phyloP scores from a whole-genome alignment of 2,797 vertebrate genomes.

The Sciaenops ocellatus region DNA sequence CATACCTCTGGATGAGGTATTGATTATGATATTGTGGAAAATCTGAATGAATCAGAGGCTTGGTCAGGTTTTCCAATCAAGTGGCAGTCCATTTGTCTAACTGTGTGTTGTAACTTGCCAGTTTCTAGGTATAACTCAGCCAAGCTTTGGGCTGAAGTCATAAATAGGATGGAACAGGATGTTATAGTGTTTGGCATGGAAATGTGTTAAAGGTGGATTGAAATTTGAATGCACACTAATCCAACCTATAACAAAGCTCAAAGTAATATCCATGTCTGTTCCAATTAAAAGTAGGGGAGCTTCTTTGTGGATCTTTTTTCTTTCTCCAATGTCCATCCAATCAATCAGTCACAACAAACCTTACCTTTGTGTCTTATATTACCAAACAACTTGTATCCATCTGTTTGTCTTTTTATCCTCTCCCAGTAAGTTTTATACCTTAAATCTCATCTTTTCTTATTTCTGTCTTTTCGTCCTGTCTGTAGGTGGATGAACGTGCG shows the following conservation, averaged over 20 bases:
- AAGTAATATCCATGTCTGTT: background rate
- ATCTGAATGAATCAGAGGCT: slow-evolving; percentile 50
- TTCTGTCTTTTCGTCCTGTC: slow-evolving; percentile 3
- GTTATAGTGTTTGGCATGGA: slow-evolving; percentile 10
- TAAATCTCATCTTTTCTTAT: background rate
- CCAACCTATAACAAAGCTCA: slow-evolving; percentile 4
- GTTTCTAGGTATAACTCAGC: slow-evolving; percentile 30
- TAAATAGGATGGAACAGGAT: slow-evolving; percentile 36
- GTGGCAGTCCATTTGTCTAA: slow-evolving; percentile 44
- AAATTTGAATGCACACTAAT: slow-evolving; percentile 21
- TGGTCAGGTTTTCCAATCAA: slow-evolving; percentile 50
- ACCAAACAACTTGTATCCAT: background rate
- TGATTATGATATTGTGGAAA: slow-evolving; percentile 50
- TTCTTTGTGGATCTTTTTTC: background rate
- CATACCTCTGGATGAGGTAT: slow-evolving; percentile 21
- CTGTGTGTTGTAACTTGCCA: slow-evolving; percentile 40
- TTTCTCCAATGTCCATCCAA: background rate
- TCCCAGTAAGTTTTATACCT: background rate
- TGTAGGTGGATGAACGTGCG: slow-evolving; percentile 96
- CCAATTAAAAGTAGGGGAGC: background rate
- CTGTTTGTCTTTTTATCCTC: background rate
- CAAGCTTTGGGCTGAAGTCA: slow-evolving; percentile 32
- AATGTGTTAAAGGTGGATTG: slow-evolving; percentile 23
- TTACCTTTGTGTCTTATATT: background rate
- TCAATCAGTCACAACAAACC: background rate